A percentile compares a stretch with the other conserved stretches of the same genome.
Conservation (phyloP, 2,113 vertebrate species). For the Ctenomys sociabilis region DNA sequence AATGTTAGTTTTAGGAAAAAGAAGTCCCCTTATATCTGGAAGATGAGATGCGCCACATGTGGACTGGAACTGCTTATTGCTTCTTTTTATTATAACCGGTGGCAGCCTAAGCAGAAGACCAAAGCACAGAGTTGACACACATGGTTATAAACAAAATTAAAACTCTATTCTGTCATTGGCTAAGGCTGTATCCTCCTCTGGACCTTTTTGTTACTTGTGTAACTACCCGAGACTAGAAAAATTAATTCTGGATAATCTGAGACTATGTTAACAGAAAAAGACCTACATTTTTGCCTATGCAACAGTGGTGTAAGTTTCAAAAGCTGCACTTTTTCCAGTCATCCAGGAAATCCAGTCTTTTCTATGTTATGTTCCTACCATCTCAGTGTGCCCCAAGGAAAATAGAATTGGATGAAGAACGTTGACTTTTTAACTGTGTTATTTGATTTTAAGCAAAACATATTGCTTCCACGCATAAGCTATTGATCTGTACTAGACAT, state of each 20-base stretch:
- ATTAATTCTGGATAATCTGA: not conserved
- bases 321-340: not conserved
- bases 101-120: not conserved
- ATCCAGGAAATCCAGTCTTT: not conserved
- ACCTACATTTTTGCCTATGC: not conserved
- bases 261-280: not conserved
- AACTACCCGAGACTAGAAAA: not conserved
- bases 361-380: not conserved
- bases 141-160: not conserved
- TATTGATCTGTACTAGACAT: not conserved
- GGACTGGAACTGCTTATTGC: not conserved
- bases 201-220: not conserved
- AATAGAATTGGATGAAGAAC: not conserved
- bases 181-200: not conserved
- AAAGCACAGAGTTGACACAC: not conserved
- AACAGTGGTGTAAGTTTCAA: not conserved
- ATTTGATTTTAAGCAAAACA: conserved; percentile 3
- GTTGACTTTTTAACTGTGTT: not conserved
- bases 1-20: not conserved
- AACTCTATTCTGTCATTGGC: not conserved
- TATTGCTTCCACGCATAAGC: not conserved
- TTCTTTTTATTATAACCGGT: not conserved
- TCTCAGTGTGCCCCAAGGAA: not conserved
- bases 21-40: not conserved
- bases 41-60: not conserved